phyloP scores from a whole-genome alignment of 2,797 vertebrate genomes.

The Chiloscyllium punctatum region DNA sequence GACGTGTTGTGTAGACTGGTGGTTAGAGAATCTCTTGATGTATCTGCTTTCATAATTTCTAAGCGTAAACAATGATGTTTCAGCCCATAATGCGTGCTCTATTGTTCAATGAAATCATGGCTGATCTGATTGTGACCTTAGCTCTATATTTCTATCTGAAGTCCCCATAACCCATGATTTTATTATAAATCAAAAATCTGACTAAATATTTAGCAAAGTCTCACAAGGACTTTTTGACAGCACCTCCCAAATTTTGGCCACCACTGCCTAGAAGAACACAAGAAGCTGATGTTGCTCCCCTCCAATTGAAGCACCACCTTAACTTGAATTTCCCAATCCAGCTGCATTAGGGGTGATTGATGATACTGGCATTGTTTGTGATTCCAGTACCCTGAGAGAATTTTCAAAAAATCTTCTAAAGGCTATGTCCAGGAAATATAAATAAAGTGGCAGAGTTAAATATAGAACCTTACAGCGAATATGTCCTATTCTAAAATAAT shows the following conservation, averaged over 20 bases:
- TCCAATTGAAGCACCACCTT: neutral
- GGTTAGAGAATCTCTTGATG: neutral
- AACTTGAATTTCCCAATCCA: neutral
- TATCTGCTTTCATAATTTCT: neutral
- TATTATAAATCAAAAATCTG: neutral
- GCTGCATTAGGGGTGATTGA: too few relatives aligned
- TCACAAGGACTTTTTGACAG: neutral
- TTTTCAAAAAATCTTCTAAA: neutral
- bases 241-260: neutral
- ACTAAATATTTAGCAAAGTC: too few relatives aligned
- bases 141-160: neutral
- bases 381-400: neutral
- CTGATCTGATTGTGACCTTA: neutral
- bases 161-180: too few relatives aligned
- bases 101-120: neutral
- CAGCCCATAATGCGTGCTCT: neutral
- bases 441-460: neutral
- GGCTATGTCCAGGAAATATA: neutral
- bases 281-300: neutral
- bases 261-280: neutral
- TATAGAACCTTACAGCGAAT: neutral
- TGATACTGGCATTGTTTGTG: neutral
- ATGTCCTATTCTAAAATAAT: neutral
- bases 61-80: neutral
- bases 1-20: neutral